These are phyloP conservation scores for Montipora capitata DNA, from an alignment of 92 coral and sea anemone genomes.

Conservation along the genomic window DNA sequence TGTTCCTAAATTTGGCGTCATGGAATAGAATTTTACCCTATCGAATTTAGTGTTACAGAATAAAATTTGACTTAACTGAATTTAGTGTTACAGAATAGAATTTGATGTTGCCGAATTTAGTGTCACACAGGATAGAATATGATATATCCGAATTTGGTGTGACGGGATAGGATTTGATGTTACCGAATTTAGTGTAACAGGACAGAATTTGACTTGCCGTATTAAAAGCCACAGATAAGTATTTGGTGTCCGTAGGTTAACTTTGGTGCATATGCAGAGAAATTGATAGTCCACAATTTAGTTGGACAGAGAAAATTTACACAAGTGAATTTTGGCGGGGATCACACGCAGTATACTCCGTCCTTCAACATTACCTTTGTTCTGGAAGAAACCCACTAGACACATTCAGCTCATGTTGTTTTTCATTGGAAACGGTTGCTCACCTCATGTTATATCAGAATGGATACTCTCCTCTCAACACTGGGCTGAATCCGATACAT, in stretches of 20 bases:
- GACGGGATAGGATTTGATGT: slow-evolving; percentile 9
- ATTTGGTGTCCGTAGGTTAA: neutral
- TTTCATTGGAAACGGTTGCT: no score
- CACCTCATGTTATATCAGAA: no score
- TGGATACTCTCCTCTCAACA: no score
- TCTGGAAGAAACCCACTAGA: no score
- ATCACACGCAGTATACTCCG: neutral
- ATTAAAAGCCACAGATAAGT: neutral
- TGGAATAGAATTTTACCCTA: no score
- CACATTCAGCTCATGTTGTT: no score
- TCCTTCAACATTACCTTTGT: no score
- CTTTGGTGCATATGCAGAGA: neutral
- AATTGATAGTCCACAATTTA: slow-evolving; percentile 12
- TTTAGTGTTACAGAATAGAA: no score
- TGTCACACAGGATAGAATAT: neutral
- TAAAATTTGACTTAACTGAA: neutral
- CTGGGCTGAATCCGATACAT: no score
- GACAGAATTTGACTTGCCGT: neutral
- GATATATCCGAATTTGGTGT: slow-evolving; percentile 12
- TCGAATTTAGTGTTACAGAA: neutral
- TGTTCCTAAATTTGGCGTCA: neutral
- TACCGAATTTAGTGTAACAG: neutral
- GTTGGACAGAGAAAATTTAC: slow-evolving; percentile 11
- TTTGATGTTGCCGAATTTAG: neutral
- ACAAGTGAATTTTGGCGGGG: neutral